Base-by-base conservation (phyloP, 2,797 vertebrate genomes). In the Melopsittacus undulatus region DNA sequence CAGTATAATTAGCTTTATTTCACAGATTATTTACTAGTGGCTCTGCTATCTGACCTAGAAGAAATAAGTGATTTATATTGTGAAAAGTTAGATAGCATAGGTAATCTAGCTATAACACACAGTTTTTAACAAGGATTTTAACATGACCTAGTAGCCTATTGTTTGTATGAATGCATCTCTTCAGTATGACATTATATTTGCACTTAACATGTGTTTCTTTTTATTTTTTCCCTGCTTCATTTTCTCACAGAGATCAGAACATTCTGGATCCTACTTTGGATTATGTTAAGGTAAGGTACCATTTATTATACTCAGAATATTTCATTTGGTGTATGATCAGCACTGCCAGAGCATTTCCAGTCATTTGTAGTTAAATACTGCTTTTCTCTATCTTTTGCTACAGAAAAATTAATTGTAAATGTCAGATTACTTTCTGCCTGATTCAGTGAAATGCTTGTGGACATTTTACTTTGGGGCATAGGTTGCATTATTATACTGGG, bases 201-300 rank as follows among this genome's bases (percentile, higher is more conserved):
- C 56, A 94, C 91, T 97, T 43, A 97, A 43, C 8, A 5, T 54
- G 90, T 97, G 95, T 97, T 94, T 36, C 97, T 68, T 97, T 88
- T 48, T 94, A 30, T 34, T 91, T 88, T 19, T 19, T 74, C 30
- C 67, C 67, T 8, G 20, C 43, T n/a, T 18, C 2, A 4, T 94
- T 89, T 88, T 78, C 73, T 46, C 66, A 34, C 86, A 99, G 98
- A 97, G 97, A 98, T 87, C 95, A 97, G 59, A 97, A 96, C 94
- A 87, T 97, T 88, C 95, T 97, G 96, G 98, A 98, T 84, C 93
- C 98, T 85, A 54, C 97, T 10, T 87, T 98, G 97, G 98, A 98
- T 76, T 99, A 99, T 67, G 98, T 99, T 85, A 99, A 99, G 98
- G 98, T 99, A 99, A 96, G 98, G 78, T 73, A 42, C 38, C 20